A percentile compares a stretch with the other conserved stretches of the same genome.
phyloP scores from a whole-genome alignment of 2,888 invertebrate species.

The Noctuana brunneofusca region DNA sequence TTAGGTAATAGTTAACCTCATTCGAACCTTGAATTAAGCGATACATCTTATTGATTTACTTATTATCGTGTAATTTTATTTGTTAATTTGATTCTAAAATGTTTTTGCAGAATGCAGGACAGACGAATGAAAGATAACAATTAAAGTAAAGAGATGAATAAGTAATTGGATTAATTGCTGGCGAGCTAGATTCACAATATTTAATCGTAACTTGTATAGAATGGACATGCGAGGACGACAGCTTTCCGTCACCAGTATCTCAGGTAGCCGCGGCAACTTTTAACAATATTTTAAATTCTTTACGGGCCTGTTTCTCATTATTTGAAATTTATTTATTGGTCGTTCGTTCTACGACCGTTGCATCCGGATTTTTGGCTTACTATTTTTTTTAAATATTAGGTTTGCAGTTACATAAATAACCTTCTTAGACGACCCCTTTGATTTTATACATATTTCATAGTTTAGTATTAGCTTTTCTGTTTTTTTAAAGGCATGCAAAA shows the following conservation, averaged over 20 bases:
- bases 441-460: constrained; percentile 3
- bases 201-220: constrained; percentile 35
- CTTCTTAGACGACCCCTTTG: background rate
- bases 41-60: constrained; percentile 6
- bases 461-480: background rate
- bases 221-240: constrained; percentile 52
- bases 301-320: constrained; percentile 31
- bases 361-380: constrained; percentile 20
- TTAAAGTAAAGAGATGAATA: constrained; percentile 32
- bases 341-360: constrained; percentile 18
- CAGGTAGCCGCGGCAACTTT: constrained; percentile 48
- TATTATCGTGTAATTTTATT: constrained; percentile 7
- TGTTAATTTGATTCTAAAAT: constrained; percentile 29
- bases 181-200: constrained; percentile 39
- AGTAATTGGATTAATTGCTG: constrained; percentile 38
- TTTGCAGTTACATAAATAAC: constrained; percentile 13
- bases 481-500: constrained; percentile 19
- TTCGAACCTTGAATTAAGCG: constrained; percentile 1
- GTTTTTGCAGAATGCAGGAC: constrained; percentile 29
- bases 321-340: constrained; percentile 26
- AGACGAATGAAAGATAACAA: constrained; percentile 31
- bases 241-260: constrained; percentile 53
- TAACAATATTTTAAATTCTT: constrained; percentile 41
- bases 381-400: constrained; percentile 11
- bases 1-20: background rate